Evolutionary conservation across 2,888 invertebrate genomes (phyloP).

Genomic region (Neoaliturus tenellus): DNA sequence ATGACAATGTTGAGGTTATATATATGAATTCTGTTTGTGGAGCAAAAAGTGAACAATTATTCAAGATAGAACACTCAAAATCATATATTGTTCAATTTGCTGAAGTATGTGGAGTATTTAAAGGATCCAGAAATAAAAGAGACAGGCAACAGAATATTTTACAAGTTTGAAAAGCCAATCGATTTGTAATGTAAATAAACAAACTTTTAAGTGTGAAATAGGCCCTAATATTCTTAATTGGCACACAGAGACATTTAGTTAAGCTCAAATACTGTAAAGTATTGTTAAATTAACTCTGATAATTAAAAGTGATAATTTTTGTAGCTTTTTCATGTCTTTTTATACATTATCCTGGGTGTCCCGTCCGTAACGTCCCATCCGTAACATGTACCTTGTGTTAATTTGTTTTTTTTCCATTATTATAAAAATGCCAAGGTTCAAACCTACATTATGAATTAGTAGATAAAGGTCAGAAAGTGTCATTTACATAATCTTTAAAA

Average conservation of each 20-base stretch:
- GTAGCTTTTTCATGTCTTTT: conserved; percentile 20
- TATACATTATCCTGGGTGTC: conserved; percentile 33
- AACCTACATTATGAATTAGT: background rate
- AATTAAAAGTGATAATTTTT: conserved; percentile 13
- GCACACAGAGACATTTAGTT: conserved; percentile 38
- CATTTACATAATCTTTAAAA: background rate
- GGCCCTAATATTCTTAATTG: conserved; percentile 26
- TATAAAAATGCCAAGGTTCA: conserved; percentile 4
- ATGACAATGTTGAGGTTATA: conserved; percentile 48
- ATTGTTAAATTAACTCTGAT: conserved; percentile 2
- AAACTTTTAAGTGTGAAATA: conserved; percentile 40
- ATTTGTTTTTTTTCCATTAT: background rate
- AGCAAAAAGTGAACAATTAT: conserved; percentile 43
- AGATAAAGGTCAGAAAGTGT: background rate
- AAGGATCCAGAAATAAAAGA: conserved; percentile 47
- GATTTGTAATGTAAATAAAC: conserved; percentile 41
- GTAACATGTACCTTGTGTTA: conserved; percentile 20
- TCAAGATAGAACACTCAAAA: conserved; percentile 42
- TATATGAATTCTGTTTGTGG: conserved; percentile 46
- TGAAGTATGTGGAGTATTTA: conserved; percentile 46
- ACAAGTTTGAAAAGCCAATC: conserved; percentile 51
- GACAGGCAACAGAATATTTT: conserved; percentile 45
- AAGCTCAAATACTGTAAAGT: conserved; percentile 13
- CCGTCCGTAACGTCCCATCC: conserved; percentile 28
- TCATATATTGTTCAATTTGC: conserved; percentile 45